These are phyloP conservation scores for Panagrolaimus sp. DNA, from an alignment of 1,140 invertebrate species.

Conservation along the genomic window DNA sequence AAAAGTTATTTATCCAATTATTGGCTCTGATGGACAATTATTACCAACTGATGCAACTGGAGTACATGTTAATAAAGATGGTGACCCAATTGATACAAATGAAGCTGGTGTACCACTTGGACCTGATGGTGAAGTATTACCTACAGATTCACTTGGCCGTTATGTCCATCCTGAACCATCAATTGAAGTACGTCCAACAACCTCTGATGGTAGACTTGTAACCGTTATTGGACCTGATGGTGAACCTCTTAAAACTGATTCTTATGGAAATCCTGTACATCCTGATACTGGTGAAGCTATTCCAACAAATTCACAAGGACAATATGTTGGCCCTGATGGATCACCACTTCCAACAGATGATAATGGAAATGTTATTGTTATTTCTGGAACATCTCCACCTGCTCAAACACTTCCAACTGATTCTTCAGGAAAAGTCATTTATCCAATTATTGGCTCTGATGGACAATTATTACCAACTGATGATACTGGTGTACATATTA, in stretches of 20 bases:
- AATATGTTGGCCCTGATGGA: constrained; percentile 14
- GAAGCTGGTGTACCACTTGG: too few species aligned
- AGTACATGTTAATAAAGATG: too few species aligned
- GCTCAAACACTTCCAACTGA: constrained; percentile 30
- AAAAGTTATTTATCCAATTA: too few species aligned
- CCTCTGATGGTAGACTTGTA: background rate
- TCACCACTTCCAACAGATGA: background rate
- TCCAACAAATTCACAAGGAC: constrained; percentile 3
- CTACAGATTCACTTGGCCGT: too few species aligned
- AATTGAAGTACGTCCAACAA: background rate
- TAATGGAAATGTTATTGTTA: background rate
- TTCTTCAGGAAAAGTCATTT: constrained; percentile 19
- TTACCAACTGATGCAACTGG: too few species aligned
- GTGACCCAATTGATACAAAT: too few species aligned
- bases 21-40: too few species aligned
- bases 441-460: constrained; percentile 33
- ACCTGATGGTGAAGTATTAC: too few species aligned
- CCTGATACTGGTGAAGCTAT: constrained; percentile 7
- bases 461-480: constrained; percentile 39
- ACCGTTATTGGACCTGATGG: background rate
- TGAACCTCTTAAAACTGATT: background rate
- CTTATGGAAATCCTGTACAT: background rate
- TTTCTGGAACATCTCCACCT: background rate
- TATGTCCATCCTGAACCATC: too few species aligned
- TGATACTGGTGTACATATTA: constrained; percentile 26